Percentiles rank a stretch among this genome's conserved stretches.
These are phyloP conservation scores for Agapornis roseicollis DNA, from an alignment of 2,113 vertebrate species.

Conservation along the genomic window DNA sequence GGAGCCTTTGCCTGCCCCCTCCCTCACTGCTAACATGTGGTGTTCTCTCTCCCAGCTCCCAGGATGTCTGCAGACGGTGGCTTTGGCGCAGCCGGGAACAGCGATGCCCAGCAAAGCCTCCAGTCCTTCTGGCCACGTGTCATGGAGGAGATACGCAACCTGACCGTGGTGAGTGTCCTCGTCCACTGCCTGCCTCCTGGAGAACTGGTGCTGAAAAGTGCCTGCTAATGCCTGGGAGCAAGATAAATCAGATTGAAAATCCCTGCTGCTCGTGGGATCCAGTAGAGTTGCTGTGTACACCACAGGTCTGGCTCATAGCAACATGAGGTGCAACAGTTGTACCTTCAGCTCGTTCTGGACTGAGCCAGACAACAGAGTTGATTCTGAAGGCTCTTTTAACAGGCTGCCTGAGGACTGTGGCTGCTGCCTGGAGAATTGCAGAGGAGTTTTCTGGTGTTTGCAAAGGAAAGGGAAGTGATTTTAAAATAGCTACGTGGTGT, in stretches of 20 bases:
- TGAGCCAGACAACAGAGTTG: accelerated
- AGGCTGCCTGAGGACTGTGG: not conserved
- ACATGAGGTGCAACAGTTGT: not conserved
- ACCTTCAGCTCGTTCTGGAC: not conserved
- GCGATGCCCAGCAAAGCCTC: slow-evolving; percentile 94
- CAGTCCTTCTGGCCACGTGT: slow-evolving; percentile 98
- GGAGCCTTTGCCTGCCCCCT: not conserved
- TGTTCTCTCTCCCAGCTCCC: slow-evolving; percentile 62
- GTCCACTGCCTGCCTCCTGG: accelerated
- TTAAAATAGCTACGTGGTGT: not conserved
- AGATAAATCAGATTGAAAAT: accelerated
- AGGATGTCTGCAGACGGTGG: slow-evolving; percentile 91
- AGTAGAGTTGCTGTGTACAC: accelerated
- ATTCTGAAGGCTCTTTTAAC: not conserved
- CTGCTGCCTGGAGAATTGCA: not conserved
- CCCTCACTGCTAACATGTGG: accelerated
- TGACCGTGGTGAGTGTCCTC: slow-evolving; percentile 85
- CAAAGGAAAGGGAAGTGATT: not conserved
- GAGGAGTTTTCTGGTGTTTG: not conserved
- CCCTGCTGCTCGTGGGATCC: not conserved
- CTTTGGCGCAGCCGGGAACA: slow-evolving; percentile 82
- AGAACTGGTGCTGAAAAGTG: accelerated
- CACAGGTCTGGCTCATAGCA: not conserved
- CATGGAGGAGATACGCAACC: slow-evolving; percentile 97
- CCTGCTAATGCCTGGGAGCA: not conserved